phyloP scores from a whole-genome alignment of 2,113 vertebrate species.

The Channa maculata region DNA sequence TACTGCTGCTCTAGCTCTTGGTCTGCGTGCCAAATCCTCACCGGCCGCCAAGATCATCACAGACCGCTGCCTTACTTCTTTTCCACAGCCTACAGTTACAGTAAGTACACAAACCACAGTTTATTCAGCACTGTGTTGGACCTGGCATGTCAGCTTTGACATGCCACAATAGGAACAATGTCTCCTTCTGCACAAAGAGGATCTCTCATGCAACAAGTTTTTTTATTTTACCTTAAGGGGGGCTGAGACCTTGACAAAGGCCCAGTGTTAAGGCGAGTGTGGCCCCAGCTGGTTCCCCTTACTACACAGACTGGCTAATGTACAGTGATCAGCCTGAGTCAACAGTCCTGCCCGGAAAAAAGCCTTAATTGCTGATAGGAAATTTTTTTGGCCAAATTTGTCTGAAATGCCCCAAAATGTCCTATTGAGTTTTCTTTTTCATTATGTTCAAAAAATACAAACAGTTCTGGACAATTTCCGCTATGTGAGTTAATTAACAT shows the following conservation, averaged over 20 bases:
- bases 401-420: constrained; percentile 69
- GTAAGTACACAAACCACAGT: constrained; percentile 81
- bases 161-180: constrained; percentile 80
- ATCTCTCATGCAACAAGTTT: constrained; percentile 74
- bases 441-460: constrained; percentile 60
- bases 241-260: constrained; percentile 78
- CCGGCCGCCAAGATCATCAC: constrained; percentile 78
- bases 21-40: constrained; percentile 73
- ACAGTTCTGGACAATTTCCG: constrained; percentile 46
- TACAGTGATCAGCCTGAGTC: constrained; percentile 82
- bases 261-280: constrained; percentile 76
- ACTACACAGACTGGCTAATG: constrained; percentile 75
- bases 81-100: constrained; percentile 81
- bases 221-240: constrained; percentile 71
- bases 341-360: constrained; percentile 76
- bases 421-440: constrained; percentile 53
- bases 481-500: constrained; percentile 37
- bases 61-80: constrained; percentile 75
- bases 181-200: constrained; percentile 69
- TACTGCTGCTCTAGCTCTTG: constrained; percentile 63
- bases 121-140: constrained; percentile 77
- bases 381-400: constrained; percentile 61
- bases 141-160: constrained; percentile 75
- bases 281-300: constrained; percentile 83
- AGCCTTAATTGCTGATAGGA: constrained; percentile 78